These are phyloP conservation scores for Streptopelia turtur DNA, from an alignment of 2,797 vertebrate genomes.

Conservation along the genomic window DNA sequence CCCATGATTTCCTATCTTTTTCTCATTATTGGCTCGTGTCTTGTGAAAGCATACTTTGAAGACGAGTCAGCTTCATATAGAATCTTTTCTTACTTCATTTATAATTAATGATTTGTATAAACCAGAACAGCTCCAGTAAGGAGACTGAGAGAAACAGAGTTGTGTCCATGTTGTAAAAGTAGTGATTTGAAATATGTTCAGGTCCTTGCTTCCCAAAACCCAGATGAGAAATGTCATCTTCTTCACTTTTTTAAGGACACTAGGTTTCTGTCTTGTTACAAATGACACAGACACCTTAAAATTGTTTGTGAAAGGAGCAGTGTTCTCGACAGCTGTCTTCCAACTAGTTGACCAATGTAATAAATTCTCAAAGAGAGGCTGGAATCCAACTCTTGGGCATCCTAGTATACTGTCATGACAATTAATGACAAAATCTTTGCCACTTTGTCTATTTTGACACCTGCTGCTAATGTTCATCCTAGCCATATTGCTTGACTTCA, in stretches of 20 bases:
- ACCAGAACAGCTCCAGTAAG: not conserved
- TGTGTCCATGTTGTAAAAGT: not conserved
- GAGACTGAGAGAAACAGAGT: not conserved
- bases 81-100: not conserved
- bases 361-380: not conserved
- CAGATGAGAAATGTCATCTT: not conserved
- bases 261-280: not conserved
- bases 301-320: not conserved
- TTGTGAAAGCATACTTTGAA: not conserved
- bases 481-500: not conserved
- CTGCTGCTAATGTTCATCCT: not conserved
- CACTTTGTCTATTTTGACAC: not conserved
- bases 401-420: not conserved
- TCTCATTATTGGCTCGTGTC: not conserved
- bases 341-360: not conserved
- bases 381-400: not conserved
- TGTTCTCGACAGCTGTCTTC: not conserved
- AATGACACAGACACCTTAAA: not conserved
- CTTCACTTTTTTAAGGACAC: not conserved
- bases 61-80: not conserved
- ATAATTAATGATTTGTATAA: not conserved
- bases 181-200: not conserved
- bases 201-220: not conserved
- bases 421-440: not conserved
- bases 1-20: not conserved